Conservation (phyloP, 2,113 vertebrate species). For the Hipposideros armiger region DNA sequence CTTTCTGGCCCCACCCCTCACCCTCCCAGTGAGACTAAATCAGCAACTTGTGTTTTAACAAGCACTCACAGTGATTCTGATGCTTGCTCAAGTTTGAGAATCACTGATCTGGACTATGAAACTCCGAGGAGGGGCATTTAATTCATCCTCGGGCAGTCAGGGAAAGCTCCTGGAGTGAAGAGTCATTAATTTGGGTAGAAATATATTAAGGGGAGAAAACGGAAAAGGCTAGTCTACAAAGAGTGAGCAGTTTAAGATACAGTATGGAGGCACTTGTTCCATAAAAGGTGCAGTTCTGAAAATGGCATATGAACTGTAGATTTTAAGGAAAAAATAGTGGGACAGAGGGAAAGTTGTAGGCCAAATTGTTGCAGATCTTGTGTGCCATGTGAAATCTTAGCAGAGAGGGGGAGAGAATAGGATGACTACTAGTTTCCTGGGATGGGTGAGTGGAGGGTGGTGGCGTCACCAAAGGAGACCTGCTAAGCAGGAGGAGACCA, state of each 20-base stretch:
- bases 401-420: background rate
- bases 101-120: background rate
- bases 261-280: background rate
- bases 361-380: background rate
- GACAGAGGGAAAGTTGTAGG: background rate
- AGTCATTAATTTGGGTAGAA: background rate
- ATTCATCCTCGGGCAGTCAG: background rate
- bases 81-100: background rate
- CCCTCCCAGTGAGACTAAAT: slow-evolving; percentile 5
- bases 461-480: background rate
- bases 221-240: background rate
- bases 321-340: background rate
- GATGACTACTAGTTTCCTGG: background rate
- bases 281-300: background rate
- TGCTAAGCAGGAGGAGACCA: background rate
- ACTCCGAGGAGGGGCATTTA: background rate
- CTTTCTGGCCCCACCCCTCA: background rate
- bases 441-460: background rate
- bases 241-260: background rate
- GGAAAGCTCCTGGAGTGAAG: background rate
- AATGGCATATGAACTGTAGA: background rate
- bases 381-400: background rate
- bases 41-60: background rate
- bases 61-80: background rate
- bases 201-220: background rate